These are phyloP conservation scores for Macropus fuliginosus DNA, from an alignment of 2,797 vertebrate species.

Conservation along the genomic window DNA sequence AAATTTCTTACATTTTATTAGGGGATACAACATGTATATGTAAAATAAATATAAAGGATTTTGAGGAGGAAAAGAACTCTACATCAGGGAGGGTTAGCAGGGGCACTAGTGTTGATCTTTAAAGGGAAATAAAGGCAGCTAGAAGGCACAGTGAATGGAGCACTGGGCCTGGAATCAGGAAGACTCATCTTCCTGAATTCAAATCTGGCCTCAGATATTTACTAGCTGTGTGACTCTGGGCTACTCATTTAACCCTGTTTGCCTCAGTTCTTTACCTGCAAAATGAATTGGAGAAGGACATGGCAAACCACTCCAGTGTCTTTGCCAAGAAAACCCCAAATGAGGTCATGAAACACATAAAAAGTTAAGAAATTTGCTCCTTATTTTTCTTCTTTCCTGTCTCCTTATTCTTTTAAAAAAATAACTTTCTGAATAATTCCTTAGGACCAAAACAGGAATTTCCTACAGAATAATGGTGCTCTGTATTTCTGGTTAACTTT, in stretches of 20 bases:
- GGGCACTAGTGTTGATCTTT: neutral
- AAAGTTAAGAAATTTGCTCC: neutral
- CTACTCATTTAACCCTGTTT: neutral
- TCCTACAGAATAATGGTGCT: neutral
- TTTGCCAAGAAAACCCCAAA: neutral
- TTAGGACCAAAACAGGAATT: constrained; percentile 20
- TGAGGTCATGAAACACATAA: neutral
- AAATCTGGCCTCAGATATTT: neutral
- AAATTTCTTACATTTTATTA: neutral
- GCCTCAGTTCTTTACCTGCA: neutral
- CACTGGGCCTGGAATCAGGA: neutral
- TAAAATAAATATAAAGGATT: neutral
- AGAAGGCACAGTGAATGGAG: neutral
- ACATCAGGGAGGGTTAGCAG: neutral
- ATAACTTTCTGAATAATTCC: constrained; percentile 8
- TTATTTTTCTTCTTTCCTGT: neutral
- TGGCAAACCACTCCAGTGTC: neutral
- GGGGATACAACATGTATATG: neutral
- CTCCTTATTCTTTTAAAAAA: constrained; percentile 12
- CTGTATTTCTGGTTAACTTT: neutral
- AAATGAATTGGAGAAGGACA: neutral
- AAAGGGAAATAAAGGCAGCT: neutral
- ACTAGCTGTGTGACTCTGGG: neutral
- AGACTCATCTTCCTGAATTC: neutral
- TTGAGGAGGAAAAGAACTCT: neutral